phyloP scores from a whole-genome alignment of 2,888 invertebrate species.

The Ochropleura leucogaster region DNA sequence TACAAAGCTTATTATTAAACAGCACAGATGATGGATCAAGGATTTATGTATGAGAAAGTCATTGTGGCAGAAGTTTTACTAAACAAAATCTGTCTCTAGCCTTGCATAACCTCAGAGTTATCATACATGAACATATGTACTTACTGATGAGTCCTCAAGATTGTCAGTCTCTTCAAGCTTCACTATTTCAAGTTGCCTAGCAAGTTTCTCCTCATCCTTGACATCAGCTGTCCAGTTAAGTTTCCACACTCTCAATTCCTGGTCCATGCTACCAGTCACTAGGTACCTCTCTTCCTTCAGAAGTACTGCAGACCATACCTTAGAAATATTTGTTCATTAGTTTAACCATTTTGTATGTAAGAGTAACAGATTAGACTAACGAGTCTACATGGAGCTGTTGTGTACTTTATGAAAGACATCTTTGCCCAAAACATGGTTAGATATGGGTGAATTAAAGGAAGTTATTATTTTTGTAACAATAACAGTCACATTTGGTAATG shows the following conservation, averaged over 20 bases:
- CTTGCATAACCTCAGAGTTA: not conserved
- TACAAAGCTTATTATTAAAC: too few species aligned
- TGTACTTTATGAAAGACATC: too few species aligned
- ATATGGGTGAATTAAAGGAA: too few species aligned
- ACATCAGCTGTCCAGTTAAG: constrained; percentile 90
- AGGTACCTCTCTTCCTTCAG: constrained; percentile 95
- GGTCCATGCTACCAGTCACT: constrained; percentile 96
- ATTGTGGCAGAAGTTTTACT: not conserved
- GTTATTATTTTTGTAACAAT: too few species aligned
- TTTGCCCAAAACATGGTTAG: not conserved
- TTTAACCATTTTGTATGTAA: too few species aligned
- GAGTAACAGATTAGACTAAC: too few species aligned
- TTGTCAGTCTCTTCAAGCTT: constrained; percentile 90
- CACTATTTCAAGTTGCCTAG: constrained; percentile 85
- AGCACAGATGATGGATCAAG: too few species aligned
- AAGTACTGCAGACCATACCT: constrained; percentile 96
- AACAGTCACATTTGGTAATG: too few species aligned
- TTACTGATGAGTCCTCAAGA: constrained; percentile 90
- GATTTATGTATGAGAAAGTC: too few species aligned
- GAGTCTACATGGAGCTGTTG: not conserved
- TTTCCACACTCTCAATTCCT: constrained; percentile 96
- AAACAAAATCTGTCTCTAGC: not conserved
- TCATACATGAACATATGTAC: constrained; percentile 52
- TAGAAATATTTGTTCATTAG: not conserved
- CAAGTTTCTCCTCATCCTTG: constrained; percentile 88